Conservation (phyloP, 2,797 vertebrate genomes). For the Adelosebastes latens region DNA sequence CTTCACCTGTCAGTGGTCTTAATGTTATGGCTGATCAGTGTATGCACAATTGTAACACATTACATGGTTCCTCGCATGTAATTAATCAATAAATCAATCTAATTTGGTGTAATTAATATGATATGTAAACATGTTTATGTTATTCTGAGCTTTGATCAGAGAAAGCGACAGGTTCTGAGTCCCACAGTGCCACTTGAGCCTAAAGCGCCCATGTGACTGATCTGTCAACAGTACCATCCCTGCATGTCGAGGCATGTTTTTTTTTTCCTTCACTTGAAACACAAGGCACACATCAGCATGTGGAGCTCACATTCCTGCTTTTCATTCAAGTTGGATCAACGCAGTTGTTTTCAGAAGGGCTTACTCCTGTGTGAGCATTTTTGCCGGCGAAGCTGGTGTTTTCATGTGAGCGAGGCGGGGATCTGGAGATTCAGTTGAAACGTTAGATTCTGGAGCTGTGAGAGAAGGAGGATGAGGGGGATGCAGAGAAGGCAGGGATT, state of each 20-base stretch:
- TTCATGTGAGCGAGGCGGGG: conserved; percentile 16
- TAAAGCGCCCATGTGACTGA: conserved; percentile 17
- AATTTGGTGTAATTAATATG: neutral
- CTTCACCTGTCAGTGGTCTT: too few species aligned
- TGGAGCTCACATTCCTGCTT: conserved; percentile 10
- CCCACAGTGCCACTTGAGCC: conserved; percentile 18
- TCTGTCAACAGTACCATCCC: conserved; percentile 2
- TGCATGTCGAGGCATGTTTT: conserved; percentile 40
- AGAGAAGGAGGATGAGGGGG: conserved; percentile 42
- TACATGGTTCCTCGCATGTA: neutral
- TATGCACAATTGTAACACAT: neutral
- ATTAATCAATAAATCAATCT: neutral
- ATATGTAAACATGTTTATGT: neutral
- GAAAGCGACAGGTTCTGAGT: conserved; percentile 5
- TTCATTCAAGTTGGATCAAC: conserved; percentile 63
- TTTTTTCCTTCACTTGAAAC: conserved; percentile 26
- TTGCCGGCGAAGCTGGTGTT: conserved; percentile 36
- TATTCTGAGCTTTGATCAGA: conserved; percentile 2
- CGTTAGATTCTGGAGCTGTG: conserved; percentile 22
- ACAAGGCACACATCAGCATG: conserved; percentile 35
- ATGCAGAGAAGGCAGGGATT: conserved; percentile 45
- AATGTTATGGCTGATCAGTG: too few species aligned
- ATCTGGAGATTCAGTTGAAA: conserved; percentile 55
- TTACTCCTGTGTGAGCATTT: conserved; percentile 33
- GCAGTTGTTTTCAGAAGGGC: conserved; percentile 45